Evolutionary conservation across 2,888 invertebrate genomes (phyloP).

Genomic region (Drosophila stalkeri): DNA sequence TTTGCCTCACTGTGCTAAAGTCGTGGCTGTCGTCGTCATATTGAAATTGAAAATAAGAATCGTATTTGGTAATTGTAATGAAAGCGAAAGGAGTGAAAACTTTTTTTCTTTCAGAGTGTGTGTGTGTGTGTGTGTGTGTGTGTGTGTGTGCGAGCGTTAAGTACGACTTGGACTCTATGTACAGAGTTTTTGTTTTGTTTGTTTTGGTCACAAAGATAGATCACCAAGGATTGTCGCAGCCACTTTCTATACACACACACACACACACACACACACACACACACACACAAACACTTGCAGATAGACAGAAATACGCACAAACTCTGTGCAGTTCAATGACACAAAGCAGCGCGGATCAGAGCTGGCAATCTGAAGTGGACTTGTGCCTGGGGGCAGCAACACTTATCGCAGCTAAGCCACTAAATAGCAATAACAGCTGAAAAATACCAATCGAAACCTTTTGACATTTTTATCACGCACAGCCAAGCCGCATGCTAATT

Average conservation of each 20-base stretch:
- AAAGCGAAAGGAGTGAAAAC: slow-evolving; percentile 80
- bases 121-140: slow-evolving; percentile 2
- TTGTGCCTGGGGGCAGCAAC: slow-evolving; percentile 55
- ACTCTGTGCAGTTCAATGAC: slow-evolving; percentile 52
- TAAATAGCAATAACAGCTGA: slow-evolving; percentile 67
- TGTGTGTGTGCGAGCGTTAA: slow-evolving; percentile 32
- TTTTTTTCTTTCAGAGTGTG: slow-evolving; percentile 37
- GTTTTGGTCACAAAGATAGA: slow-evolving; percentile 77
- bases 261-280: slow-evolving; percentile 11
- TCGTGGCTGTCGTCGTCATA: slow-evolving; percentile 76
- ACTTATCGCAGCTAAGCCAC: slow-evolving; percentile 70
- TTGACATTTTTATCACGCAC: slow-evolving; percentile 80
- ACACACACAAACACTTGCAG: no score
- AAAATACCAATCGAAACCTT: slow-evolving; percentile 79
- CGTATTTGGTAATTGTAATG: slow-evolving; percentile 80
- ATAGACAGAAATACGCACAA: slow-evolving; percentile 4
- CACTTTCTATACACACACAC: slow-evolving; percentile 66
- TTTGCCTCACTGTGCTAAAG: slow-evolving; percentile 47
- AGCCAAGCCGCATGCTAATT: slow-evolving; percentile 69
- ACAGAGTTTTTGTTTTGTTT: slow-evolving; percentile 33
- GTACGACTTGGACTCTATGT: slow-evolving; percentile 40
- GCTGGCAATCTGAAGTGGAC: slow-evolving; percentile 56
- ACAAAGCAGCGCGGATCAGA: slow-evolving; percentile 46
- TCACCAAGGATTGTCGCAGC: slow-evolving; percentile 71
- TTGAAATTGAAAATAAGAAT: slow-evolving; percentile 81